Base-by-base conservation (phyloP, 2,888 invertebrate genomes). In the Nemapogon koenigi region DNA sequence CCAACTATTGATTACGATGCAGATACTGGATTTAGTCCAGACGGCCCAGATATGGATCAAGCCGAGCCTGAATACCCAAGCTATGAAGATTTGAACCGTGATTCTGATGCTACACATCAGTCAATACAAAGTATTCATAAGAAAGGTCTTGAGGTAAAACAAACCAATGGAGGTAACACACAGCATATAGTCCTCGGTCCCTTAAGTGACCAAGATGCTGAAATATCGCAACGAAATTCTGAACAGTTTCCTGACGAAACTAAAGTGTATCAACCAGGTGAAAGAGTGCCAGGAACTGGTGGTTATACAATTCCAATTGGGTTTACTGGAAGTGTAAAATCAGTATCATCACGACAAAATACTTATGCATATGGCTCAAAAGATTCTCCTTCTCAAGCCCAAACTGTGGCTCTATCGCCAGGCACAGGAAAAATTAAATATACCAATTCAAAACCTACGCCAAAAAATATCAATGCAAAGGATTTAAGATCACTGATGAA, bases 221-320 rank as follows among this genome's bases (percentile, higher is more conserved):
- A 78, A 47, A 81, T 87, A n/a, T 80, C 78, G 26, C 86, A 86
- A 59, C 82, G 79, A 49, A 80, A 80, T 48, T 68, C 63, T 2
- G 79, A 70, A 17, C 55, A 49, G 47, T 63, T 57, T 35, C 70
- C 80, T 6, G 82, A 81, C 45, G 81, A 81, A 47, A 82, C 81
- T 33, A 82, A 78, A 53, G 59, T 85, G 16, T 73, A 88, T 41
- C 83, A 85, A 53, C 83, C 88, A 1, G 89, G 88, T 10, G 81
- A 87, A 50, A 60, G 81, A 40, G 58, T 92, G 48, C 84, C 89
- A 36, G 84, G 91, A 39, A 80, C 85, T 48, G 78, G 85, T 41
- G 83, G 86, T 38, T 84, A 87, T 60, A 81, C 81, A 48, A 81
- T 92, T 61, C 85, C 90, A 41, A 55, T 81, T 43, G 85, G 91